These are phyloP conservation scores for Theristicus caerulescens DNA, from an alignment of 2,113 vertebrate genomes.

Conservation along the genomic window DNA sequence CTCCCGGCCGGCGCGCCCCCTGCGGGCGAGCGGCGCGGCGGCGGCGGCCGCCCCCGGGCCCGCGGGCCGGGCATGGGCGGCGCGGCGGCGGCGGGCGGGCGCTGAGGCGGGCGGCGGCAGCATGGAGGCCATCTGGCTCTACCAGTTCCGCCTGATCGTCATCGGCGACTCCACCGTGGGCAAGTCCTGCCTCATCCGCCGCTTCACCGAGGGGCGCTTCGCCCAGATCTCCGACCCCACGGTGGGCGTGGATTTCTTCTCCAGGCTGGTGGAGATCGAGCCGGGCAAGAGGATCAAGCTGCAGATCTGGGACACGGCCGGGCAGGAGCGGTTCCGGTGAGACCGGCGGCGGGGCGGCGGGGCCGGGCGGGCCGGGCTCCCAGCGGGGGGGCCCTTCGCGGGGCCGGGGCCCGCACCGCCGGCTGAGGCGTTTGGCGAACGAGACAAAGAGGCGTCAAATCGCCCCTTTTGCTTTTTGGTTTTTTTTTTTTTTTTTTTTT, in stretches of 20 bases:
- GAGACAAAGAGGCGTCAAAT: not conserved
- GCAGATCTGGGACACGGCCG: conserved; percentile 95
- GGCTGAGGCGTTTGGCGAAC: not conserved
- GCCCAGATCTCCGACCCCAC: conserved; percentile 94
- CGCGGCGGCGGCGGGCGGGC: not conserved
- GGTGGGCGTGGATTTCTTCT: conserved; percentile 96
- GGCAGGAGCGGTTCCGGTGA: conserved; percentile 88
- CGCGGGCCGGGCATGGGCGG: not conserved
- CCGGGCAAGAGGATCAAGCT: conserved; percentile 93
- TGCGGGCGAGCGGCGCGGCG: not conserved
- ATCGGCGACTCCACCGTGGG: conserved; percentile 95
- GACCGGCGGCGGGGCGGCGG: not conserved
- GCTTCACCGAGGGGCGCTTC: conserved; percentile 94
- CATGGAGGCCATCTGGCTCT: conserved; percentile 98
- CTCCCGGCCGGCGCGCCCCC: not conserved
- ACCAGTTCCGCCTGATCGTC: conserved; percentile 95
- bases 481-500: not conserved
- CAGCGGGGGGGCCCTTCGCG: not conserved
- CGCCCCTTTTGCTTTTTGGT: not conserved
- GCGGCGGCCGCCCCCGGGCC: not conserved
- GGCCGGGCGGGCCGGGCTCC: conserved; percentile 81
- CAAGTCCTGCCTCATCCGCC: conserved; percentile 92
- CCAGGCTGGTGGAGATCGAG: conserved; percentile 93
- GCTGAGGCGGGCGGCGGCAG: not conserved
- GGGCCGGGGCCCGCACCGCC: no score